Base-by-base conservation (phyloP, 1,140 invertebrate species). In the Heliconius melpomene region DNA sequence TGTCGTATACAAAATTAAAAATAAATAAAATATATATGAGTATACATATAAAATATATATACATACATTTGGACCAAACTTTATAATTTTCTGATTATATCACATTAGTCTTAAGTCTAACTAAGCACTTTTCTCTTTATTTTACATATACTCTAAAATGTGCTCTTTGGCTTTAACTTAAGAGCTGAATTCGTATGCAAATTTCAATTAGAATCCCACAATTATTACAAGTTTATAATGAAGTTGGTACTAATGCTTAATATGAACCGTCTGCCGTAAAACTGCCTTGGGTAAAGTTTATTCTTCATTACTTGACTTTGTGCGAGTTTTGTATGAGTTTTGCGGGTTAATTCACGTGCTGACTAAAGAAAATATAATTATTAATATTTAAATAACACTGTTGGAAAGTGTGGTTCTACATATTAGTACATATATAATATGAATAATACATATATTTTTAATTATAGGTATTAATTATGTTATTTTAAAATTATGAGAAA, bases 171-270 rank as follows among this genome's bases (percentile, higher is more conserved):
- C 3, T 2, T 16, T 2, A n/a, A 13, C 60, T 9, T 75, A 75
- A 75, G 20, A 60, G 20, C 36, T 66, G 66, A 66, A 76, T 40
- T 76, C 36, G 54, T 66, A 40, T n/a, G 60, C n/a, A 66, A 57
- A 76, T 76, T 66, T 66, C 74, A 38, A 38, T 76, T 38, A 76
- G 54, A 76, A 38, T 66, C 60, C 36, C 74, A 66, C 74, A 76
- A 76, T 76, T 76, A 76, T 76, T 66, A 76, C 57, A 76, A 76
- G 32, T 76, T 76, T 76, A 70, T 76, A 76, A 76, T 70, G 74
- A 76, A 76, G 54, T 76, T 76, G 54, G 74, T 76, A 76, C 36
- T 76, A 76, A 76, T 76, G 57, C 60, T 76, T 66, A 76, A 76
- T 76, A 76, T 66, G 74, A 76, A 76, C 32, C 75, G 75, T 66